Conservation (phyloP, 2,797 vertebrate species). For the Acanthiza pusilla region DNA sequence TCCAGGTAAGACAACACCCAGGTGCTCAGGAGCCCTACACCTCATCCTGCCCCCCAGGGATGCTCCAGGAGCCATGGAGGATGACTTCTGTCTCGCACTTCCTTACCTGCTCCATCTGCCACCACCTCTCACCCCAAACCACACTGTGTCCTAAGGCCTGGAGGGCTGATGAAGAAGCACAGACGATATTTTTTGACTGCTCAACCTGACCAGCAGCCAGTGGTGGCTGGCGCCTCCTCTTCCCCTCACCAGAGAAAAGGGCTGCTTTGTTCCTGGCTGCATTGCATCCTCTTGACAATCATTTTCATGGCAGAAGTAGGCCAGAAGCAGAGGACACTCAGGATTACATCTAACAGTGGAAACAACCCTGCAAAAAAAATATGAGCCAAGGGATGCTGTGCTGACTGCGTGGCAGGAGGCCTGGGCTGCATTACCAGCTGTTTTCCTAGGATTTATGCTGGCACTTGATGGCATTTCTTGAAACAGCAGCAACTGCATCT, state of each 20-base stretch:
- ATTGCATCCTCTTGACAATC: rapidly evolving
- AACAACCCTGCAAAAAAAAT: background rate
- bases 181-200: background rate
- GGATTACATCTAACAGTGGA: background rate
- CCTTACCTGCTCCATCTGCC: background rate
- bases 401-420: background rate
- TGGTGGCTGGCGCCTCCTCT: rapidly evolving
- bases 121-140: background rate
- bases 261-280: background rate
- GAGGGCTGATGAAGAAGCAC: background rate
- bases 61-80: background rate
- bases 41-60: too few relatives aligned
- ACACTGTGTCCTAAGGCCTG: rapidly evolving
- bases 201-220: background rate
- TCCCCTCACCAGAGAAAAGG: rapidly evolving
- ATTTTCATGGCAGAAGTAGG: background rate
- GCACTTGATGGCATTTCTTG: background rate
- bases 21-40: background rate
- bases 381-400: background rate
- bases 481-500: background rate
- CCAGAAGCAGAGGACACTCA: background rate
- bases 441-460: background rate
- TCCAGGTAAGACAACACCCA: rapidly evolving
- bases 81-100: rapidly evolving
- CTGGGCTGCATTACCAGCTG: background rate